These are phyloP conservation scores for Tipula unca DNA, from an alignment of 2,888 invertebrate species.

Conservation along the genomic window DNA sequence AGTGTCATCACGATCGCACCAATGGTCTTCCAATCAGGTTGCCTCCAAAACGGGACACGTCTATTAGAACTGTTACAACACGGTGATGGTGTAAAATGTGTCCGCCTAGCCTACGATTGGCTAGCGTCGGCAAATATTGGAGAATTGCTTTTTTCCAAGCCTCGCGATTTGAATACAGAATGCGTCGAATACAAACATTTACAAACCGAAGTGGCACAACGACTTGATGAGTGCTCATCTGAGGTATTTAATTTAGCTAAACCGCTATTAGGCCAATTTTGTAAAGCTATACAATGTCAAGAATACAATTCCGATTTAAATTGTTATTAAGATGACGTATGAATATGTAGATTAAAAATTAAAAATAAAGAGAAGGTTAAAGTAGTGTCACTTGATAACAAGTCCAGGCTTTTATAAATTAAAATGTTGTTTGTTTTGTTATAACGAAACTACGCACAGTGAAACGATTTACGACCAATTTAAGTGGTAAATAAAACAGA, in stretches of 20 bases:
- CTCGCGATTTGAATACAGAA: not conserved
- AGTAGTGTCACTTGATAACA: too few relatives aligned
- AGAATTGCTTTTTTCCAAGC: not conserved
- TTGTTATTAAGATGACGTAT: not conserved
- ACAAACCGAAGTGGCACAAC: not conserved
- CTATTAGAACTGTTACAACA: not conserved
- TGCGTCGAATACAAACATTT: not conserved
- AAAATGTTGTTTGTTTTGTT: too few relatives aligned
- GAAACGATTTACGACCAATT: too few relatives aligned
- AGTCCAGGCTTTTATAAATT: too few relatives aligned
- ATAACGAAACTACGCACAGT: too few relatives aligned
- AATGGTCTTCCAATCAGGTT: not conserved
- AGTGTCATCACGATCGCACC: not conserved
- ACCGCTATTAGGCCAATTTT: not conserved
- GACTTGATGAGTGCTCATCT: not conserved
- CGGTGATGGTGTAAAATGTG: not conserved
- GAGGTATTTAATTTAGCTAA: not conserved
- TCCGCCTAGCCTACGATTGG: not conserved
- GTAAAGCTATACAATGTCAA: not conserved
- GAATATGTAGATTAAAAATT: too few relatives aligned
- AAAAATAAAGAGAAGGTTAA: too few relatives aligned
- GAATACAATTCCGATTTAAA: not conserved
- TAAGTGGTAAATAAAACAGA: too few relatives aligned
- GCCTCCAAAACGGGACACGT: not conserved
- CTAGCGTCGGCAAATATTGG: not conserved